Evolutionary conservation across 2,888 invertebrate species (phyloP).

Genomic region (Sepiola atlantica): DNA sequence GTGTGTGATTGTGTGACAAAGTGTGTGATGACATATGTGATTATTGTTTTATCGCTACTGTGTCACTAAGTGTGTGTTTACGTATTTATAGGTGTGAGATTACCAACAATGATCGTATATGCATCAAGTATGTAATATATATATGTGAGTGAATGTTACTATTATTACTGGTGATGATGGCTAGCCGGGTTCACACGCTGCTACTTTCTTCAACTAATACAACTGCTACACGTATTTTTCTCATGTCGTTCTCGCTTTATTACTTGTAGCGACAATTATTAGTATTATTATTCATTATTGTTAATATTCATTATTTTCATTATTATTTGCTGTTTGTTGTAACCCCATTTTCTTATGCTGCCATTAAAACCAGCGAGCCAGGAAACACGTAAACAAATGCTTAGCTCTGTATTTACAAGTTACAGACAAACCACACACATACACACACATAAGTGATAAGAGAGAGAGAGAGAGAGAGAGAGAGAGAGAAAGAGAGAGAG

Average conservation of each 20-base stretch:
- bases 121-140: not conserved
- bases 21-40: not conserved
- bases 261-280: not conserved
- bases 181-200: constrained; percentile 32
- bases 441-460: not conserved
- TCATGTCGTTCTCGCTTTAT: not conserved
- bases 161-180: constrained; percentile 32
- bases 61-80: not conserved
- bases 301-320: not conserved
- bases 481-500: not conserved
- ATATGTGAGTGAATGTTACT: not conserved
- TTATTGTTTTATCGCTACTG: not conserved
- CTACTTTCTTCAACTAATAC: not conserved
- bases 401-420: not conserved
- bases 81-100: not conserved
- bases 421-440: not conserved
- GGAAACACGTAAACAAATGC: constrained; percentile 41
- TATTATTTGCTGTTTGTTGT: not conserved
- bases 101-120: not conserved
- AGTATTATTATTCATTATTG: not conserved
- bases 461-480: not conserved
- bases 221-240: not conserved
- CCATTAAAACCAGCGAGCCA: not conserved
- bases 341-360: not conserved
- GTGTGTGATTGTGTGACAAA: not conserved